Conservation (phyloP, 2,797 vertebrate genomes). For the Paratrypauchen microcephalus region DNA sequence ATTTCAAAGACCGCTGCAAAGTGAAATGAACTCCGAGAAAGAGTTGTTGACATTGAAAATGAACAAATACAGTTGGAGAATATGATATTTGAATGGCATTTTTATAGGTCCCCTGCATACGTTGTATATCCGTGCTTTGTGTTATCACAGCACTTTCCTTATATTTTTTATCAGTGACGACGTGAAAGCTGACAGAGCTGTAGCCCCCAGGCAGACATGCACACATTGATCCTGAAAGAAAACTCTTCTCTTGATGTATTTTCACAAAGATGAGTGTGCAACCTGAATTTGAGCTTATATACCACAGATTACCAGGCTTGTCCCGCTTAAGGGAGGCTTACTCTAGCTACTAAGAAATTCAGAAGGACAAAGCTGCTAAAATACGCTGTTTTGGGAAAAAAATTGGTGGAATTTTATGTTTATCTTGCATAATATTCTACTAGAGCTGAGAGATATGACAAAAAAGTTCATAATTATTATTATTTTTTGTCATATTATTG, state of each 20-base stretch:
- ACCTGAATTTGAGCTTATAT: conserved; percentile 6
- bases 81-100: conserved; percentile 66
- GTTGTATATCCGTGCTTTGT: conserved; percentile 19
- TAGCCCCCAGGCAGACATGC: conserved; percentile 23
- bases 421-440: too few species aligned
- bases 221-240: conserved; percentile 22
- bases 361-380: neutral
- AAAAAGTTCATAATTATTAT: too few species aligned
- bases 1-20: conserved; percentile 53
- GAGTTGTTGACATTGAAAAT: conserved; percentile 50
- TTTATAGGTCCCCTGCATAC: conserved; percentile 42
- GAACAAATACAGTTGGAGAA: conserved; percentile 61
- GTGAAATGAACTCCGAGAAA: conserved; percentile 53
- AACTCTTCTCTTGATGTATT: conserved; percentile 13
- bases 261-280: conserved; percentile 13
- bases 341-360: neutral
- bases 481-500: too few species aligned
- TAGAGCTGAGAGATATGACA: too few species aligned
- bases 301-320: conserved; percentile 24
- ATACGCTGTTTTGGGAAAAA: neutral
- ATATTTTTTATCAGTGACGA: conserved; percentile 27
- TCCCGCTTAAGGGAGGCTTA: neutral
- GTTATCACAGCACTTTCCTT: conserved; percentile 30
- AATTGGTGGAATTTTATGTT: neutral
- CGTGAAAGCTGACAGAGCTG: conserved; percentile 41